A percentile compares a stretch with the other conserved stretches of the same genome.
phyloP scores from a whole-genome alignment of 1,140 invertebrate genomes.

The Prorops nasuta region DNA sequence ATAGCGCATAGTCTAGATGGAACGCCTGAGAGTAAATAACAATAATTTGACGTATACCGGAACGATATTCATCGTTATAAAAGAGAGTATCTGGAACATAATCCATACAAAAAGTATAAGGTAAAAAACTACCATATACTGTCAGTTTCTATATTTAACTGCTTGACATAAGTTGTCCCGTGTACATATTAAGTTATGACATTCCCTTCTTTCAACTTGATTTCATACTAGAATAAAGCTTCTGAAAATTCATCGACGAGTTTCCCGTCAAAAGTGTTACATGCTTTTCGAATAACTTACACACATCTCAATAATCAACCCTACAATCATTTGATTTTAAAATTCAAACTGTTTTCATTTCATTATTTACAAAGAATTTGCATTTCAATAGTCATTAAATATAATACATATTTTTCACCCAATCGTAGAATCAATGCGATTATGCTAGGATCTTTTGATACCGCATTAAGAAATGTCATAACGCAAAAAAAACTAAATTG shows the following conservation, averaged over 20 bases:
- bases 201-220: neutral
- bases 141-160: neutral
- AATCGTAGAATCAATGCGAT: too few species aligned
- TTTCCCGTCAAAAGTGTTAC: too few species aligned
- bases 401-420: too few species aligned
- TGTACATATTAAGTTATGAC: neutral
- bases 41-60: constrained; percentile 17
- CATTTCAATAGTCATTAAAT: too few species aligned
- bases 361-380: too few species aligned
- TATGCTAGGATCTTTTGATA: too few species aligned
- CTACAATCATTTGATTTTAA: neutral
- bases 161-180: neutral
- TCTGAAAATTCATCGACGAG: too few species aligned
- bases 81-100: constrained; percentile 21
- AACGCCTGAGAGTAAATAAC: constrained; percentile 24
- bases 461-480: too few species aligned
- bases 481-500: too few species aligned
- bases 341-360: too few species aligned
- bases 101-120: constrained; percentile 19
- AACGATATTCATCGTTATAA: constrained; percentile 15
- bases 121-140: neutral
- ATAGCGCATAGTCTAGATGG: constrained; percentile 15
- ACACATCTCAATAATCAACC: neutral
- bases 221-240: neutral
- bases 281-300: too few species aligned